Conservation (phyloP, 2,797 vertebrate genomes). For the Dromococcyx pavoninus region DNA sequence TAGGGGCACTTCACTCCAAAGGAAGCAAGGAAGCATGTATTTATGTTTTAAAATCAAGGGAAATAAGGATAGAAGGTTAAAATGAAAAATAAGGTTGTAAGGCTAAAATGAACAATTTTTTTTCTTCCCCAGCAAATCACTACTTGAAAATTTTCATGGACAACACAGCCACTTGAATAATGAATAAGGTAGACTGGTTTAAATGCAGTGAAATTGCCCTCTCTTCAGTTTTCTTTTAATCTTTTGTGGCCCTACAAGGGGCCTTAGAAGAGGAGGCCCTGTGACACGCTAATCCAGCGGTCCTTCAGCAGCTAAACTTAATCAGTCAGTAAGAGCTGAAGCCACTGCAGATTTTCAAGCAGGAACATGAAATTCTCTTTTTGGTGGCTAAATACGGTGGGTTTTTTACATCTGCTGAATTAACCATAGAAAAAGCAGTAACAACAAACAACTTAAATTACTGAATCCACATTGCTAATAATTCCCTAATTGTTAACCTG, state of each 20-base stretch:
- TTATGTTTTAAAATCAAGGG: neutral
- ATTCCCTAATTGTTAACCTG: constrained; percentile 56
- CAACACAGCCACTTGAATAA: constrained; percentile 26
- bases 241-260: constrained; percentile 39
- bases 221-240: constrained; percentile 46
- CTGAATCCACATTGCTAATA: constrained; percentile 18
- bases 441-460: neutral
- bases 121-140: neutral
- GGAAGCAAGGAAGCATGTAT: neutral
- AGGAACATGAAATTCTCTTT: constrained; percentile 12
- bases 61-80: neutral
- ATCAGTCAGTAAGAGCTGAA: neutral
- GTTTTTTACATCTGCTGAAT: constrained; percentile 10
- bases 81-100: neutral
- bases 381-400: neutral
- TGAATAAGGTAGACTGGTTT: constrained; percentile 13
- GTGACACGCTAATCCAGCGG: constrained; percentile 32
- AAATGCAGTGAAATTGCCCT: constrained; percentile 36
- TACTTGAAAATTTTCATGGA: constrained; percentile 12
- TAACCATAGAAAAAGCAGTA: neutral
- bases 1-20: neutral
- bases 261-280: constrained; percentile 34
- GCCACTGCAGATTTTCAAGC: neutral
- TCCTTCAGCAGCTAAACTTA: neutral
- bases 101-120: neutral